Percentiles rank a stretch among this genome's conserved stretches.
phyloP scores from a whole-genome alignment of 1,140 invertebrate genomes.

The Macrosteles quadrilineatus region DNA sequence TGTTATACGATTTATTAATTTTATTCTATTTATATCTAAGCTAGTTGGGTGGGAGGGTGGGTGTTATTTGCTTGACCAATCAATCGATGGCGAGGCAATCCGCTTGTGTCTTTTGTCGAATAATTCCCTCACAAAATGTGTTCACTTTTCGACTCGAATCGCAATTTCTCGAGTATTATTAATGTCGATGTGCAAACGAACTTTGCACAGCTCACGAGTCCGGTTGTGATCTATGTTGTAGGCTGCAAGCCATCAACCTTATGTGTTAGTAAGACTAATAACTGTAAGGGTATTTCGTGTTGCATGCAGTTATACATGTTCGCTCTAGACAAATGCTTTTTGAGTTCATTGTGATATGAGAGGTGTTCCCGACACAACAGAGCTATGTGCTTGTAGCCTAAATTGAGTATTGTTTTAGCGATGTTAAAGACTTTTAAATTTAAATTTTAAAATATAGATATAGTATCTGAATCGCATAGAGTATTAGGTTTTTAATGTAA shows the following conservation, averaged over 20 bases:
- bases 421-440: slow-evolving; percentile 11
- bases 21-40: slow-evolving; percentile 27
- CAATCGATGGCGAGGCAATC: slow-evolving; percentile 20
- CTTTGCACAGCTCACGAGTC: slow-evolving; percentile 31
- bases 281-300: slow-evolving; percentile 19
- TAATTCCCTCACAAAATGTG: slow-evolving; percentile 34
- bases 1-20: slow-evolving; percentile 30
- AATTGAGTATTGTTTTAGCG: slow-evolving; percentile 16
- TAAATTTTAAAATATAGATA: slow-evolving; percentile 13
- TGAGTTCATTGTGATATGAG: slow-evolving; percentile 17
- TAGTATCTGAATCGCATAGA: slow-evolving; percentile 5
- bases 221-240: slow-evolving; percentile 29
- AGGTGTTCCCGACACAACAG: slow-evolving; percentile 2
- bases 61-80: slow-evolving; percentile 14
- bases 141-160: slow-evolving; percentile 24
- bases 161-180: slow-evolving; percentile 15
- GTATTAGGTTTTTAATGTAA: slow-evolving; percentile 1
- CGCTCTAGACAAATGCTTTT: slow-evolving; percentile 24
- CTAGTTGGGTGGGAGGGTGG: slow-evolving; percentile 16
- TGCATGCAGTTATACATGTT: slow-evolving; percentile 15
- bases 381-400: slow-evolving; percentile 20
- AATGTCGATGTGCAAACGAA: slow-evolving; percentile 21
- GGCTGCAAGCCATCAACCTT: background rate
- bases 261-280: slow-evolving; percentile 22
- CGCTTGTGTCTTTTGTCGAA: background rate